Conservation (phyloP, 2,888 invertebrate species). For the Danaus chrysippus region DNA sequence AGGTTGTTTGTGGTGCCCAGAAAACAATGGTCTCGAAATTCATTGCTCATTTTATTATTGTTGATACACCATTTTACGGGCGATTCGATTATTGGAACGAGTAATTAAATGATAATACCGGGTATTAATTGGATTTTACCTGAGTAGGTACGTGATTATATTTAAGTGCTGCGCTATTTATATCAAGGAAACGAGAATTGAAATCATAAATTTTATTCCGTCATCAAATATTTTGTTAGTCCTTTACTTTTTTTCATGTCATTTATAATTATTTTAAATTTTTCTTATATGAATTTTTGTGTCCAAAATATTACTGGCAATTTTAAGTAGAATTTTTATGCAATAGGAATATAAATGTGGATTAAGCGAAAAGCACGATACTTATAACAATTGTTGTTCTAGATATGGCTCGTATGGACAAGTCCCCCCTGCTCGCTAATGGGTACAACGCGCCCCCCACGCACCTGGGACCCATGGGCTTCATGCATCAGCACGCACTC, state of each 20-base stretch:
- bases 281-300: too few species aligned
- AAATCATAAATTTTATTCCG: constrained; percentile 22
- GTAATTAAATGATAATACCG: constrained; percentile 79
- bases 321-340: too few species aligned
- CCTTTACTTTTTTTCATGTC: constrained; percentile 7
- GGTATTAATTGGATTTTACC: constrained; percentile 76
- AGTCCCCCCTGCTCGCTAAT: constrained; percentile 93
- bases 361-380: neutral
- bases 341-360: too few species aligned
- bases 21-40: constrained; percentile 78
- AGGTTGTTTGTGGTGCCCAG: constrained; percentile 77
- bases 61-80: constrained; percentile 76
- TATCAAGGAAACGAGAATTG: constrained; percentile 33
- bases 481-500: constrained; percentile 95
- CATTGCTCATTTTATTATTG: constrained; percentile 80
- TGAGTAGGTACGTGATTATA: constrained; percentile 52
- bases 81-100: constrained; percentile 76
- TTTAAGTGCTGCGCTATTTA: constrained; percentile 49
- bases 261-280: neutral
- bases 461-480: constrained; percentile 95
- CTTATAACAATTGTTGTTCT: constrained; percentile 45
- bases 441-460: constrained; percentile 97
- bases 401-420: constrained; percentile 94
- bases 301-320: too few species aligned
- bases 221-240: constrained; percentile 20